Evolutionary conservation across 2,888 invertebrate genomes (phyloP).

Genomic region (Patella depressa): DNA sequence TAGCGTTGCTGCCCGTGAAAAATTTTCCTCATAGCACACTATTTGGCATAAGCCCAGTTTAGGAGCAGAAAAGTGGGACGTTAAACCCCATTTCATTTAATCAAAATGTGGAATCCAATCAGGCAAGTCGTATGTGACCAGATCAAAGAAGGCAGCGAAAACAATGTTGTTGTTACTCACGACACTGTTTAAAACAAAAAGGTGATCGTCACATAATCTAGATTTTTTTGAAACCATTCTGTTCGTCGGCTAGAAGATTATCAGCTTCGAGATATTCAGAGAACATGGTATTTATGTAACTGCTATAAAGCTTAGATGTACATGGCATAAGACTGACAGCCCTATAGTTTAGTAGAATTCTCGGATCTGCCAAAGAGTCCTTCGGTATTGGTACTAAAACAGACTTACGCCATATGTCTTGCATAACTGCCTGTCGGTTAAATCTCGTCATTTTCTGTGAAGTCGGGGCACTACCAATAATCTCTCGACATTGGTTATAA

Average conservation of each 20-base stretch:
- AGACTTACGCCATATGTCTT: neutral
- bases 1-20: too few relatives aligned
- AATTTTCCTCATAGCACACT: too few relatives aligned
- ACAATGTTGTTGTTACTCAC: neutral
- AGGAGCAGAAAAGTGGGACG: too few relatives aligned
- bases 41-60: too few relatives aligned
- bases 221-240: constrained; percentile 12
- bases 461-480: too few relatives aligned
- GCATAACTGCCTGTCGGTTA: neutral
- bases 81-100: too few relatives aligned
- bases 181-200: neutral
- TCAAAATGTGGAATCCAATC: too few relatives aligned
- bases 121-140: too few relatives aligned
- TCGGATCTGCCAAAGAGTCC: constrained; percentile 6
- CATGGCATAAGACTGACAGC: neutral
- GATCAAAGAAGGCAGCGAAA: constrained; percentile 1
- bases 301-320: neutral
- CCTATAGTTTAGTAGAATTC: constrained; percentile 8
- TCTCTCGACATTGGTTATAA: too few relatives aligned
- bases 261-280: neutral
- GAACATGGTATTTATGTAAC: neutral
- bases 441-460: too few relatives aligned
- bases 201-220: neutral
- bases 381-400: constrained; percentile 13
- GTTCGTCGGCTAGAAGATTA: constrained; percentile 12